A percentile compares a stretch with the other conserved stretches of the same genome.
phyloP scores from a whole-genome alignment of 2,888 invertebrate genomes.

The Leptogaster cylindrica region DNA sequence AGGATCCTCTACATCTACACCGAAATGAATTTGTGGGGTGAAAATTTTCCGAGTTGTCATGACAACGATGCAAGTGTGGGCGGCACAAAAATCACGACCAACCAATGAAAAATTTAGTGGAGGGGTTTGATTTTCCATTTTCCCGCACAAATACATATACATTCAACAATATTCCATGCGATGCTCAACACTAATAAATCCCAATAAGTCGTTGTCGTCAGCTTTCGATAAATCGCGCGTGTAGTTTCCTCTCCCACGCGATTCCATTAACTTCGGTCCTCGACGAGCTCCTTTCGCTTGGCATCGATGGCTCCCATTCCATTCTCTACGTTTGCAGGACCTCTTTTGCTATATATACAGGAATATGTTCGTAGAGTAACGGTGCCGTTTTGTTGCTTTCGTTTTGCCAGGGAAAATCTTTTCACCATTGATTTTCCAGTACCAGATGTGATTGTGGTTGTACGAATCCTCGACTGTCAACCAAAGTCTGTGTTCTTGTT shows the following conservation, averaged over 20 bases:
- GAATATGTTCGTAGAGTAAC: background rate
- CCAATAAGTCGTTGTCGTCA: conserved; percentile 24
- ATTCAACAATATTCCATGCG: background rate
- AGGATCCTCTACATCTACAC: conserved; percentile 4
- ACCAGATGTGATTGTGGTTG: conserved; percentile 42
- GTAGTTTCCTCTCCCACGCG: conserved; percentile 34
- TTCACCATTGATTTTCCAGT: conserved; percentile 43
- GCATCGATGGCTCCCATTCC: conserved; percentile 5
- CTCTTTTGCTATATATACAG: conserved; percentile 15
- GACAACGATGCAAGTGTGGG: conserved; percentile 48
- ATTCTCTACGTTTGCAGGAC: background rate
- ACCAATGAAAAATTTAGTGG: conserved; percentile 64
- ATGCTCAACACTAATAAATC: conserved; percentile 31
- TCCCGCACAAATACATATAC: conserved; percentile 31
- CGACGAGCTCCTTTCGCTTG: conserved; percentile 8
- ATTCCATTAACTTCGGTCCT: conserved; percentile 4
- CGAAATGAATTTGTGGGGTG: background rate
- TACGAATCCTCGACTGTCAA: conserved; percentile 4
- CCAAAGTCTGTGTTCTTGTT: conserved; percentile 3
- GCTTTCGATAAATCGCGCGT: conserved; percentile 36
- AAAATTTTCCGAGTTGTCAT: conserved; percentile 45
- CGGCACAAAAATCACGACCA: conserved; percentile 61
- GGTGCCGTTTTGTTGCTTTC: conserved; percentile 18
- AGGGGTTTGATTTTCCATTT: conserved; percentile 61
- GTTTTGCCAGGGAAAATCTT: conserved; percentile 36